These are phyloP conservation scores for Pelvicachromis taeniatus DNA, from an alignment of 2,113 vertebrate species.

Conservation along the genomic window DNA sequence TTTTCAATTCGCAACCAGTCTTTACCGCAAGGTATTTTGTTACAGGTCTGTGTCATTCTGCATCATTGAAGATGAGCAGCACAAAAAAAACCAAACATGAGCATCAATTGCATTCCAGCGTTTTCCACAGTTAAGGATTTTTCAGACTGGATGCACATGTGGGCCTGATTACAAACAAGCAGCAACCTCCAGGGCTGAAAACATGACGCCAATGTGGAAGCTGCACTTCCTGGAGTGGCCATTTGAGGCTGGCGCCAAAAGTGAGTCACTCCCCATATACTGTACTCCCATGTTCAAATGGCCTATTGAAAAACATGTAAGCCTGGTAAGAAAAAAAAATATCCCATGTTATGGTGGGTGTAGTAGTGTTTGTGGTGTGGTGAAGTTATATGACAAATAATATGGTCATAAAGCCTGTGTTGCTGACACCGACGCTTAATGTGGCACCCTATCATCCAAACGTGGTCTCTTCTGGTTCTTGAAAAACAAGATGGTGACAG, in stretches of 20 bases:
- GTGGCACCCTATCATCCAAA: neutral
- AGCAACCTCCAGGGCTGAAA: neutral
- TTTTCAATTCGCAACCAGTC: neutral
- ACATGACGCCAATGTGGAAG: neutral
- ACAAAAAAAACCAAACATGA: neutral
- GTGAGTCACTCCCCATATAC: neutral
- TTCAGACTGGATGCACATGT: neutral
- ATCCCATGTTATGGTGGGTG: no score
- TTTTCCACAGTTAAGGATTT: neutral
- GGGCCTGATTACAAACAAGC: neutral
- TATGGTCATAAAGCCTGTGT: neutral
- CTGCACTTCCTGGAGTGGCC: neutral
- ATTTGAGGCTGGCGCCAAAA: neutral
- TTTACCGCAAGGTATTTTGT: neutral
- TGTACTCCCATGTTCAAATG: neutral
- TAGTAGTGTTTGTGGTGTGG: neutral
- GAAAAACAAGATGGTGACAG: neutral
- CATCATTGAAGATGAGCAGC: neutral
- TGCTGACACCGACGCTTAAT: neutral
- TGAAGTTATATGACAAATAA: neutral
- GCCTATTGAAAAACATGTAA: accelerated
- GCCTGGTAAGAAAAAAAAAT: neutral
- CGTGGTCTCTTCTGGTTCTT: neutral
- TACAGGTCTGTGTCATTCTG: neutral
- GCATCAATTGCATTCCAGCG: neutral